Percentiles rank a stretch among this genome's conserved stretches.
phyloP scores from a whole-genome alignment of 2,797 vertebrate genomes.

The Anisognathus igniventris region DNA sequence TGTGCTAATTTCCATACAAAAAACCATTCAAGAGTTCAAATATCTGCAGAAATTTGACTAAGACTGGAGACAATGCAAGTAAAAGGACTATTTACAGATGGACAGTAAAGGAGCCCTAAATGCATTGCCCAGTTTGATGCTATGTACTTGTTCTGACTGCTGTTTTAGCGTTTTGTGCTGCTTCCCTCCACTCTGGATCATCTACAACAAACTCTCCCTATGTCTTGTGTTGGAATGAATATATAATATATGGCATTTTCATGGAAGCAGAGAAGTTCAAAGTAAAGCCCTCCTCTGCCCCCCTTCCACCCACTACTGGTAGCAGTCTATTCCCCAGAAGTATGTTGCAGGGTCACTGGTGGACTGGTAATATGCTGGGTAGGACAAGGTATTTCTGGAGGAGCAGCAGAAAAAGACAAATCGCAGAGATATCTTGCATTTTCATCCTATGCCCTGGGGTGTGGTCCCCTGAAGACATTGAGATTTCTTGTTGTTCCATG shows the following conservation, averaged over 20 bases:
- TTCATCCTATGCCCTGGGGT: neutral
- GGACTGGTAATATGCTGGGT: neutral
- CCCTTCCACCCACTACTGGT: neutral
- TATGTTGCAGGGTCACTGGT: neutral
- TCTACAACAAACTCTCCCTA: neutral
- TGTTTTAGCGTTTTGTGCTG: neutral
- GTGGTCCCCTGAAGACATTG: neutral
- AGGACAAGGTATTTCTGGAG: neutral
- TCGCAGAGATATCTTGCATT: neutral
- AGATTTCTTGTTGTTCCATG: neutral
- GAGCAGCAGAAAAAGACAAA: neutral
- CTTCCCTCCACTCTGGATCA: neutral
- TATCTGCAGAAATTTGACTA: neutral
- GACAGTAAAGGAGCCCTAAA: neutral
- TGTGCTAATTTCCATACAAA: neutral
- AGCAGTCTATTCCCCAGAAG: neutral
- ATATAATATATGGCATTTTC: neutral
- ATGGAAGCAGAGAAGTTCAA: neutral
- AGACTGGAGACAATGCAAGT: neutral
- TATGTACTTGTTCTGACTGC: neutral
- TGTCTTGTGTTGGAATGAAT: neutral
- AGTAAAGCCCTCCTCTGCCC: neutral
- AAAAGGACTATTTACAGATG: neutral
- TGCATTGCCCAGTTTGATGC: neutral
- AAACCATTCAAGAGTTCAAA: neutral